Percentiles rank a stretch among this genome's conserved stretches.
Conservation (phyloP, 2,888 invertebrate genomes). For the Sesamia inferens region DNA sequence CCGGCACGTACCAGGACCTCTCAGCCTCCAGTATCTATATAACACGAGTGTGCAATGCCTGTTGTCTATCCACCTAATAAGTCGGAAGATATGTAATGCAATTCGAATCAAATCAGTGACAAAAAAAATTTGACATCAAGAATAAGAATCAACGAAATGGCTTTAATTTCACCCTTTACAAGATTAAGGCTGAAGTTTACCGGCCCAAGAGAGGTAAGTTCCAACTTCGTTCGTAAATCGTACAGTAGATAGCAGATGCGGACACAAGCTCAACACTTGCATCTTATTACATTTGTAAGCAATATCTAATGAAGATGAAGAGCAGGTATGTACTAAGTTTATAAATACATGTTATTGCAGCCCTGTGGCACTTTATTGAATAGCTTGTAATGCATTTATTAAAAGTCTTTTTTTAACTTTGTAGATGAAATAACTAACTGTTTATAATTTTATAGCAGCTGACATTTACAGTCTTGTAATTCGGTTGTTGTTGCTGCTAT, state of each 20-base stretch:
- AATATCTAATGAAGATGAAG: constrained; percentile 29
- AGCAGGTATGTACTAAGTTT: not conserved
- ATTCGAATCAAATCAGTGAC: constrained; percentile 28
- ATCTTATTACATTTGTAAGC: constrained; percentile 32
- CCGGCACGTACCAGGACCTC: constrained; percentile 66
- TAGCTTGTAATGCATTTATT: not conserved
- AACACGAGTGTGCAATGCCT: constrained; percentile 44
- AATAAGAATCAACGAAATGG: constrained; percentile 47
- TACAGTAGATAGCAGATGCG: not conserved
- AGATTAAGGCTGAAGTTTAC: constrained; percentile 39
- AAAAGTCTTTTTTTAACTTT: not conserved
- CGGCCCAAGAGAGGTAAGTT: constrained; percentile 52
- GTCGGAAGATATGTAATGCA: constrained; percentile 47
- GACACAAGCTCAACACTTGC: constrained; percentile 1
- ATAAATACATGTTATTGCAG: constrained; percentile 15
- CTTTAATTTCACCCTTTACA: constrained; percentile 18
- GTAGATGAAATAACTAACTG: not conserved
- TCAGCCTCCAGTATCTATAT: constrained; percentile 66
- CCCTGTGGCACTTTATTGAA: not conserved
- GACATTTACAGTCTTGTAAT: not conserved
- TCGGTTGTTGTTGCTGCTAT: not conserved
- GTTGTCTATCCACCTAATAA: constrained; percentile 37
- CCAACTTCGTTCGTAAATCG: constrained; percentile 16
- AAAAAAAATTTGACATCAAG: constrained; percentile 27
- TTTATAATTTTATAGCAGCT: not conserved